phyloP scores from a whole-genome alignment of 2,797 vertebrate genomes.

The Tadarida brasiliensis region DNA sequence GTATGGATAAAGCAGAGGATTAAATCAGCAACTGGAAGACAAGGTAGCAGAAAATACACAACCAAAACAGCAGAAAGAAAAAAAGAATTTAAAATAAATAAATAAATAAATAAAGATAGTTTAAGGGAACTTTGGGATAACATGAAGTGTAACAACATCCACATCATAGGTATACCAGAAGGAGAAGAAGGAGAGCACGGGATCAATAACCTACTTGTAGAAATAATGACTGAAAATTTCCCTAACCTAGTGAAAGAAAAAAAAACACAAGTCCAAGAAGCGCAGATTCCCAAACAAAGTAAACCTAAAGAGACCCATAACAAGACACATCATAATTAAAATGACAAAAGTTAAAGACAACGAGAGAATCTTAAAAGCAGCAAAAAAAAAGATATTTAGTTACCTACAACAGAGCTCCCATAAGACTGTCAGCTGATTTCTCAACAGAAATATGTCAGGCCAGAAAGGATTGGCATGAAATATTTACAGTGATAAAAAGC shows the following conservation, averaged over 20 bases:
- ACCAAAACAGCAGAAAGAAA: neutral
- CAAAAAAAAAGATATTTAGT: too few relatives aligned
- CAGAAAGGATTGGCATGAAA: too few relatives aligned
- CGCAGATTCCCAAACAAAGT: neutral
- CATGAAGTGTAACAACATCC: neutral
- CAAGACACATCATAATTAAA: neutral
- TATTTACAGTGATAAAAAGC: too few relatives aligned
- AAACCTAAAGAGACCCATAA: neutral
- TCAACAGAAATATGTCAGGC: too few relatives aligned
- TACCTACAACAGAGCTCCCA: too few relatives aligned
- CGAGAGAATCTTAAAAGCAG: neutral
- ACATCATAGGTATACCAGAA: neutral
- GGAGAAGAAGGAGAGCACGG: neutral
- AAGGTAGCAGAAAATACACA: neutral
- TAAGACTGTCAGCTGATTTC: too few relatives aligned
- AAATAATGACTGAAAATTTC: neutral
- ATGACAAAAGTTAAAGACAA: neutral
- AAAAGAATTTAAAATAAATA: neutral
- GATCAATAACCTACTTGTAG: neutral
- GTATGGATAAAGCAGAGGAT: neutral
- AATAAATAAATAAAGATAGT: neutral
- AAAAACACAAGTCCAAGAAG: neutral
- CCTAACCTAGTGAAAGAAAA: neutral
- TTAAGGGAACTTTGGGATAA: neutral
- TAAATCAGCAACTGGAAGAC: neutral